Conservation (phyloP, 2,888 invertebrate species). For the Sinhomidia bicolor region DNA sequence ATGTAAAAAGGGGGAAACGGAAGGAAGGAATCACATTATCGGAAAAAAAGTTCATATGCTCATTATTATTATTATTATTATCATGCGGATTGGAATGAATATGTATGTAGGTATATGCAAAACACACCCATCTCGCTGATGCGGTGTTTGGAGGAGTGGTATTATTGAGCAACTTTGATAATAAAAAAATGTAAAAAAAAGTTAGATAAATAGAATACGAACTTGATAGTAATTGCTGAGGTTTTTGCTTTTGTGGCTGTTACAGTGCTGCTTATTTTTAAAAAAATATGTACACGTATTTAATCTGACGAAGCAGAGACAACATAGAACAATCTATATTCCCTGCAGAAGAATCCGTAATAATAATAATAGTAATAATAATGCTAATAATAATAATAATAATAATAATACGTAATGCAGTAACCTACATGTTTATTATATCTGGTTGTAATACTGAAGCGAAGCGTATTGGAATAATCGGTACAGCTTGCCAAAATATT, state of each 20-base stretch:
- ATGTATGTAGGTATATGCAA: too few relatives aligned
- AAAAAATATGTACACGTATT: not conserved
- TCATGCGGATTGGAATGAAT: constrained; percentile 35
- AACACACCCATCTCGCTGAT: constrained; percentile 27
- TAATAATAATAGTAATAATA: too few relatives aligned
- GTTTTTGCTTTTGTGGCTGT: too few relatives aligned
- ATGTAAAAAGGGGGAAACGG: not conserved
- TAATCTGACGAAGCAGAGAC: constrained; percentile 13
- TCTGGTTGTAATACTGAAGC: not conserved
- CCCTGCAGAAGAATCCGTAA: too few relatives aligned
- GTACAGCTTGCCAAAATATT: constrained; percentile 78
- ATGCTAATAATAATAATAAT: not conserved
- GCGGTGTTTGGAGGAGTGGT: too few relatives aligned
- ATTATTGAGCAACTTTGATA: constrained; percentile 25
- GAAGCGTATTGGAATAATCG: constrained; percentile 46
- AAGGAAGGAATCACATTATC: constrained; percentile 4
- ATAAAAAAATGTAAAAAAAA: not conserved
- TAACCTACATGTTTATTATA: constrained; percentile 47
- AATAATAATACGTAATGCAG: constrained; percentile 38
- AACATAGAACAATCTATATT: constrained; percentile 19
- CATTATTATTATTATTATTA: too few relatives aligned
- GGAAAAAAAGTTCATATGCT: not conserved
- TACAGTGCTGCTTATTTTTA: not conserved
- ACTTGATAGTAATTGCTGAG: too few relatives aligned
- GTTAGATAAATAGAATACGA: not conserved